Conservation (phyloP, 2,113 vertebrate species). For the Spea multiplicata region DNA sequence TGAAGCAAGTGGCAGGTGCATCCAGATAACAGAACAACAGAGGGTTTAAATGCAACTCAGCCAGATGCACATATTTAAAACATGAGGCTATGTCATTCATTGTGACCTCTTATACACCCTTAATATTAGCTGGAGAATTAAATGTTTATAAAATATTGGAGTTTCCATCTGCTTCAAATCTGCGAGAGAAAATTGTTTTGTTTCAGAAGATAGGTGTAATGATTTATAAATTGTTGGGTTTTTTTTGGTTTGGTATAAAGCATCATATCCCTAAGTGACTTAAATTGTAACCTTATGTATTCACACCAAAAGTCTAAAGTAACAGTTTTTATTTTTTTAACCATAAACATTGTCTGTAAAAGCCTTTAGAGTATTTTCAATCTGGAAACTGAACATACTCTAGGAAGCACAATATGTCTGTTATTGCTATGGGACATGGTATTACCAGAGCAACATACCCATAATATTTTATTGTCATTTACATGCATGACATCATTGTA, state of each 20-base stretch:
- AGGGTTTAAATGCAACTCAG: not conserved
- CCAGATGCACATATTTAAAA: conserved; percentile 19
- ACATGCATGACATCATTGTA: not conserved
- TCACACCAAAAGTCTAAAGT: not conserved
- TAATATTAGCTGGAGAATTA: conserved; percentile 27
- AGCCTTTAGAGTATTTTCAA: not conserved
- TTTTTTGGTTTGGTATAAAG: conserved; percentile 31
- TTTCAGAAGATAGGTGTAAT: conserved; percentile 41
- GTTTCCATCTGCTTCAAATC: conserved; percentile 34
- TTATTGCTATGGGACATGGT: not conserved
- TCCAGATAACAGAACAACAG: not conserved
- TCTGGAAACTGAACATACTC: not conserved
- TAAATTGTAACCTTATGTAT: conserved; percentile 37
- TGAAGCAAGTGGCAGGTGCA: conserved; percentile 20
- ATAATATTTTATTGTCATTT: not conserved
- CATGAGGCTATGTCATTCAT: not conserved
- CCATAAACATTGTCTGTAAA: not conserved
- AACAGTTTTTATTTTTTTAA: conserved; percentile 4
- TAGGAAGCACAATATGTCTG: not conserved
- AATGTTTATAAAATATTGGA: conserved; percentile 32
- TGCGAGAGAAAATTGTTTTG: conserved; percentile 18
- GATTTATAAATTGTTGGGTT: conserved; percentile 35
- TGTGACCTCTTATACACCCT: conserved; percentile 25
- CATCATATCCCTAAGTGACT: conserved; percentile 8
- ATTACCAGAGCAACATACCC: not conserved